Base-by-base conservation (phyloP, 1,140 invertebrate species). In the Globodera rostochiensis region DNA sequence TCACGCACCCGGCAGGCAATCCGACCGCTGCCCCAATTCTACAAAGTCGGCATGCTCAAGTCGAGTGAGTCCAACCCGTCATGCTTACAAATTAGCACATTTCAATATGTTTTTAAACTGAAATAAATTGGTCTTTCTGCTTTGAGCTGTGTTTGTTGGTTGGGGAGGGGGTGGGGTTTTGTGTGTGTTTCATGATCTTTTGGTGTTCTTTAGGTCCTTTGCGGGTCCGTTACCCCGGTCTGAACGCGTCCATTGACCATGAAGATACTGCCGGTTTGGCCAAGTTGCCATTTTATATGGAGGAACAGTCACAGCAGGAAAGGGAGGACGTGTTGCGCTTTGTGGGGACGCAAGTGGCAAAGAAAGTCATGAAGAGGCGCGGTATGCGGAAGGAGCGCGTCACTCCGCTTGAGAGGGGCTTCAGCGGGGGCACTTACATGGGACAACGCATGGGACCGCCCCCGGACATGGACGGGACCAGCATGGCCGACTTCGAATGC, bases 181-280 rank as follows among this genome's bases (percentile, higher is more conserved):
- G 36, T 36, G 36, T 36, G 36, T 36, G 36, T 36, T 36, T 36
- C 36, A 36, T 3, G 36, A 36, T 3, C 36, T 1, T 36, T 36
- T 36, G 3, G 2, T 36, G 36, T 79, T 74, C 82, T 50, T 45
- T 74, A 92, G 93, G 93, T 53, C 94, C 93, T 90, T 91, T 93
- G 69, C 94, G 94, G 87, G 94, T 96, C 86, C 47, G 95, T 77
- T 98, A 95, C 94, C 96, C 97, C 47, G 97, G 97, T 45, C 91
- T 99, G 45, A 96, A 94, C 88, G 91, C 93, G 1, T 94, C 95
- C 4, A 92, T 97, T 11, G 90, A 92, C 92, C 87, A 95, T 95
- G 2, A n/a, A 64, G 19, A 15, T 64, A 15, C 19, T 19, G 19
- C 57, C 57, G 57, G 19, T 49, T 77, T 45, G 74, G 50, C 46